Conservation (phyloP, 2,113 vertebrate species). For the Melanotaenia duboulayi region DNA sequence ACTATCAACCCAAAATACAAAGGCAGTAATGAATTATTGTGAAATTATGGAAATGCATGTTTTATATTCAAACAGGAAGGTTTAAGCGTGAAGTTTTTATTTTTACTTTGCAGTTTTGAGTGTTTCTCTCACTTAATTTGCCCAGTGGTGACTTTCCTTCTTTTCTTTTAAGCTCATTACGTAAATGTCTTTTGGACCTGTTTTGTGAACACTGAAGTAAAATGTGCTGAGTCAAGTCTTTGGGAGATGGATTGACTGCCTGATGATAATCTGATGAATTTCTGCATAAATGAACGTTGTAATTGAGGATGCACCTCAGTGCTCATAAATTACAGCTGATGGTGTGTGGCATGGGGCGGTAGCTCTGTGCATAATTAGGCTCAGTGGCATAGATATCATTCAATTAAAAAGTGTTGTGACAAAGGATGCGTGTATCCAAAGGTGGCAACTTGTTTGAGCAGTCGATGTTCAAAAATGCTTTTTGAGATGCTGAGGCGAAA, state of each 20-base stretch:
- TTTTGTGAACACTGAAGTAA: slow-evolving; percentile 51
- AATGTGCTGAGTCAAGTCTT: slow-evolving; percentile 67
- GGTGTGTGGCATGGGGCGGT: slow-evolving; percentile 60
- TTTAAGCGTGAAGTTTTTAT: slow-evolving; percentile 36
- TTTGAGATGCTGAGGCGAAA: not conserved
- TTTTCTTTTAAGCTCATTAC: slow-evolving; percentile 34
- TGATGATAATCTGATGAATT: slow-evolving; percentile 74
- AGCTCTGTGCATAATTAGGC: slow-evolving; percentile 66
- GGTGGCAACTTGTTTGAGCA: slow-evolving; percentile 18
- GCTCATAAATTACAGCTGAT: slow-evolving; percentile 74
- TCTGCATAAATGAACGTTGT: slow-evolving; percentile 64
- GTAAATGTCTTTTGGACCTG: slow-evolving; percentile 18
- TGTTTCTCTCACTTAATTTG: slow-evolving; percentile 19
- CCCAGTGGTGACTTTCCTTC: slow-evolving; percentile 21
- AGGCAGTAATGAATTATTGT: slow-evolving; percentile 46
- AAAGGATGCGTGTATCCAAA: slow-evolving; percentile 59
- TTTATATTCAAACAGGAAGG: slow-evolving; percentile 51
- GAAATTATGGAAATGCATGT: slow-evolving; percentile 51
- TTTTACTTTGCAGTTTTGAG: slow-evolving; percentile 20
- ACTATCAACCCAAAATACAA: slow-evolving; percentile 52
- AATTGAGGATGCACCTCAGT: slow-evolving; percentile 66
- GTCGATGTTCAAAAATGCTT: not conserved
- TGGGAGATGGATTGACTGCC: slow-evolving; percentile 67
- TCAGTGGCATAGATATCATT: slow-evolving; percentile 69
- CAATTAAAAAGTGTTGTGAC: slow-evolving; percentile 75